A percentile compares a stretch with the other conserved stretches of the same genome.
These are phyloP conservation scores for Oryzias sinensis DNA, from an alignment of 2,797 vertebrate genomes.

Conservation along the genomic window DNA sequence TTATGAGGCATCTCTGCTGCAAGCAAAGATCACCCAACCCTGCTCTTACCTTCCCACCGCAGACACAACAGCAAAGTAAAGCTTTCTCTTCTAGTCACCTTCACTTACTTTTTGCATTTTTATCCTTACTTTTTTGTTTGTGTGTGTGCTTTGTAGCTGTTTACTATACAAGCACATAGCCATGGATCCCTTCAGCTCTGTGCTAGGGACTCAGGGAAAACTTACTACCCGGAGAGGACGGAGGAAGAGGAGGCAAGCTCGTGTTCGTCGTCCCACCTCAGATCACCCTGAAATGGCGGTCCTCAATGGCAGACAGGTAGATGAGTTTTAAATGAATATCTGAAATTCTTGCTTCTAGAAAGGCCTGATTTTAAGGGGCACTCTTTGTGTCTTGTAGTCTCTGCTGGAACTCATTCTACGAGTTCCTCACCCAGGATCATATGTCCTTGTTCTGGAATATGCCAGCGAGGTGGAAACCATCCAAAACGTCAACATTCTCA, in stretches of 20 bases:
- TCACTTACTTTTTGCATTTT: no score
- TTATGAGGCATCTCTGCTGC: conserved; percentile 84
- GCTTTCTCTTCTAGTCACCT: neutral
- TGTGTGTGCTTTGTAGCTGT: conserved; percentile 76
- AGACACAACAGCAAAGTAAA: conserved; percentile 64
- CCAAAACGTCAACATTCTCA: conserved; percentile 73
- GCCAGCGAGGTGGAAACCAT: conserved; percentile 75
- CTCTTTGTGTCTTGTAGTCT: conserved; percentile 67
- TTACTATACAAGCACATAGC: conserved; percentile 88
- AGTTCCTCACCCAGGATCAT: conserved; percentile 77
- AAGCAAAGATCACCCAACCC: conserved; percentile 82
- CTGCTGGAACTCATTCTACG: conserved; percentile 80
- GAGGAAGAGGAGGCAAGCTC: conserved; percentile 64
- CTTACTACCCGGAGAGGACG: conserved; percentile 65
- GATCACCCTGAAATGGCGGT: conserved; percentile 82
- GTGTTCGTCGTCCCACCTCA: conserved; percentile 72
- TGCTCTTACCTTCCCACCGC: conserved; percentile 70
- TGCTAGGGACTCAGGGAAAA: conserved; percentile 76
- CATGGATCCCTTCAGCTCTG: conserved; percentile 83
- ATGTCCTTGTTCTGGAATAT: conserved; percentile 87
- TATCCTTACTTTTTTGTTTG: neutral
- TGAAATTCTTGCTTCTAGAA: conserved; percentile 1
- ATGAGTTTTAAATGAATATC: neutral
- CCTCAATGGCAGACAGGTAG: conserved; percentile 84
- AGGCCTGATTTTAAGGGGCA: neutral